A percentile compares a stretch with the other conserved stretches of the same genome.
These are phyloP conservation scores for Muscicapa comitata DNA, from an alignment of 2,797 vertebrate genomes.

Conservation along the genomic window DNA sequence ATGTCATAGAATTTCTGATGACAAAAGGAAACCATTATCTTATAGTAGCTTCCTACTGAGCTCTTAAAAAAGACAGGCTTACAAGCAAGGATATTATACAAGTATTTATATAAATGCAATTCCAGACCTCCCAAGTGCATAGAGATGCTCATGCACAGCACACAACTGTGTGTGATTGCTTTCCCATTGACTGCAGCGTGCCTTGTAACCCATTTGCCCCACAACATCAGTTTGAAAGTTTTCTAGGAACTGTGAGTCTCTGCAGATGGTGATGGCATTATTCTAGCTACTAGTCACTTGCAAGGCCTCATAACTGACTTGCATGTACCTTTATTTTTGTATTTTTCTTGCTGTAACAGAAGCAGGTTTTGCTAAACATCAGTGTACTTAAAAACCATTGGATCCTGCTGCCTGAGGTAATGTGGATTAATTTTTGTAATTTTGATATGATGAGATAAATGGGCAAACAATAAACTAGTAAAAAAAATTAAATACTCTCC, in stretches of 20 bases:
- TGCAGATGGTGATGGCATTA: neutral
- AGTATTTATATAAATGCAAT: neutral
- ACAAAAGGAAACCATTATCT: neutral
- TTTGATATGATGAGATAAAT: neutral
- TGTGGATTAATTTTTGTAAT: neutral
- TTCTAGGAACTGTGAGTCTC: neutral
- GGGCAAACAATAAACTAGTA: neutral
- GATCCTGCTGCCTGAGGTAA: neutral
- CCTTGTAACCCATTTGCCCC: neutral
- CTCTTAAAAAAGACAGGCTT: neutral
- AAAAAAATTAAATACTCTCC: neutral
- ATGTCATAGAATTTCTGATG: neutral
- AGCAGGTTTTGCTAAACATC: neutral
- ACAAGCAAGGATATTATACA: neutral
- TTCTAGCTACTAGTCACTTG: neutral
- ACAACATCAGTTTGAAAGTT: neutral
- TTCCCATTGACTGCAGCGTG: neutral
- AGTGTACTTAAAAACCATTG: neutral
- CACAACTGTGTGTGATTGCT: rapidly evolving
- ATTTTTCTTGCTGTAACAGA: neutral
- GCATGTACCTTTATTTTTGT: neutral
- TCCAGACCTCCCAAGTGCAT: neutral
- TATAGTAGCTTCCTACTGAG: neutral
- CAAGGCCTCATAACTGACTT: neutral
- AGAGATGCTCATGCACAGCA: neutral